Conservation (phyloP, 2,113 vertebrate species). For the Nymphicus hollandicus region DNA sequence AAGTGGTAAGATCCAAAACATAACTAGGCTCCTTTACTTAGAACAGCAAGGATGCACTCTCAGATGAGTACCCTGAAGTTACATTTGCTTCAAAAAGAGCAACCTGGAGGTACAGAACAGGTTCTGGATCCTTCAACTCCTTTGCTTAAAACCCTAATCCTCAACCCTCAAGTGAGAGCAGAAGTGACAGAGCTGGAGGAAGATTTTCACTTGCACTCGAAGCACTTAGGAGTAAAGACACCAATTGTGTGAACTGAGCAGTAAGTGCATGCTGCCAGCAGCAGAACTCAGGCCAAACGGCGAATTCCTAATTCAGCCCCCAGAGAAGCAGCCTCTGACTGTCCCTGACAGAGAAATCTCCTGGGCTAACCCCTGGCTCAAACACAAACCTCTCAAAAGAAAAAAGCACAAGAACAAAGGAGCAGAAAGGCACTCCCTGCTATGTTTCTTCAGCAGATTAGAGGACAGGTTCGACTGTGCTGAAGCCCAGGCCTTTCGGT, state of each 20-base stretch:
- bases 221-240: background rate
- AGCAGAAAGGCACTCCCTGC: background rate
- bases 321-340: background rate
- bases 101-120: background rate
- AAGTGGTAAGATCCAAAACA: background rate
- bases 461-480: slow-evolving; percentile 18
- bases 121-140: background rate
- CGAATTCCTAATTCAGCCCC: background rate
- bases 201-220: background rate
- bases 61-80: background rate
- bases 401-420: background rate
- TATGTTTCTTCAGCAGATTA: background rate
- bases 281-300: background rate
- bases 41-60: slow-evolving; percentile 12
- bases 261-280: background rate
- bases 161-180: background rate
- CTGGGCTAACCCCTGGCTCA: background rate
- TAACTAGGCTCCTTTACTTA: background rate
- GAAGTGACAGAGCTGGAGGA: background rate
- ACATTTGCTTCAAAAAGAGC: background rate
- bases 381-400: background rate
- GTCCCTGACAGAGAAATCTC: background rate
- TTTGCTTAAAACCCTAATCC: background rate
- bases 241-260: background rate
- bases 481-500: background rate